Evolutionary conservation across 2,888 invertebrate species (phyloP), one percentile per base, ranked within the genome.

Genomic region (Cryptus armator): DNA sequence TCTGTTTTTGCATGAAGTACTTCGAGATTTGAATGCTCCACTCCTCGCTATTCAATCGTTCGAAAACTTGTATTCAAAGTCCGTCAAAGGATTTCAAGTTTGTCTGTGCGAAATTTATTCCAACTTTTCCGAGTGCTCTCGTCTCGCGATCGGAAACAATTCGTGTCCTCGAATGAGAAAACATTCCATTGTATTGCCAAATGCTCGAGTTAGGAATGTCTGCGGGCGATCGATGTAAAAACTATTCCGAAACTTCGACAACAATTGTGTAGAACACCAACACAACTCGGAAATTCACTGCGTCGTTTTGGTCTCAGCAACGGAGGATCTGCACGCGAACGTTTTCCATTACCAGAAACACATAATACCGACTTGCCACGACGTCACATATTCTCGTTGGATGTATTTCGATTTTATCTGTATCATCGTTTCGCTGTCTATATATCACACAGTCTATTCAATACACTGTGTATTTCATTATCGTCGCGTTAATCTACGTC

Each of bases 321-420:
- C 44, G 71, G 43, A 24, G 29, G 72, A 70, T 77, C 72, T 77
- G 77, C 77, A 72, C 59, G 82, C 77, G 67, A 76, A 71, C 59
- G 66, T 48, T 51, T 78, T 62, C 78, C 70, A 70, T 70, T 62
- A 64, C 19, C 70, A 43, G 56, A 56, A 14, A 59, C 56, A 12
- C 5, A 16, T 48, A 76, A 53, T 68, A 14, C 2, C 24, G 37
- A 24, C 19, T 24, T 4, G 19, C 37, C 37, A 9, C 37, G 37
- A 37, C 7, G 37, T 37, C 37, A 9, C 37, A 37, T 9, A 37
- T 7, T 37, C 37, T 9, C 37, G 37, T 7, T 1, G 7, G 37
- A 37, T 9, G 6, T 9, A 9, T 7, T 9, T 5, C 37, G 5
- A 5, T 37, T 37, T 9, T 37, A 37, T 37, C 37, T 37, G 37